phyloP scores from a whole-genome alignment of 2,113 vertebrate genomes.

The Pyxicephalus adspersus region DNA sequence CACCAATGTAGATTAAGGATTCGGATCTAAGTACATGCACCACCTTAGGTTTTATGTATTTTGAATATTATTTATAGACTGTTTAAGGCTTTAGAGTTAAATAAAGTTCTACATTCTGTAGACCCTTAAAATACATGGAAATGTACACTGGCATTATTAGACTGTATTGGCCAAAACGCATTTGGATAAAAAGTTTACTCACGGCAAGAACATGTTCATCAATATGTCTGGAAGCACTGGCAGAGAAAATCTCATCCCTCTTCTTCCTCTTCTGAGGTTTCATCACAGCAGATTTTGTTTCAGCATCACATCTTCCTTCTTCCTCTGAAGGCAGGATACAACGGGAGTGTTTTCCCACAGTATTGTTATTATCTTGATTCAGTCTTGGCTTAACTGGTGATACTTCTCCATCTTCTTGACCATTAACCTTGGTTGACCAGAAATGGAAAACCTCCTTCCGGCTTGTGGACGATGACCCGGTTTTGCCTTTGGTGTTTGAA shows the following conservation, averaged over 20 bases:
- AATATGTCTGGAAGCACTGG: constrained; percentile 64
- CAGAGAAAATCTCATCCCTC: constrained; percentile 71
- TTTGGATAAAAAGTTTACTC: constrained; percentile 70
- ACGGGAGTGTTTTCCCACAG: not conserved
- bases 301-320: not conserved
- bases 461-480: constrained; percentile 36
- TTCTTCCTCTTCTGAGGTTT: constrained; percentile 61
- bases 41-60: too few species aligned
- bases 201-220: constrained; percentile 67
- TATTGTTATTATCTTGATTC: not conserved
- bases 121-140: too few species aligned
- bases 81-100: too few species aligned
- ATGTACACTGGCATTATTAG: too few species aligned
- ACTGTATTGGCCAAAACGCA: too few species aligned
- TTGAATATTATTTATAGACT: too few species aligned
- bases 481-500: not conserved
- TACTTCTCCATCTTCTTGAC: not conserved
- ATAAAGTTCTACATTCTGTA: too few species aligned
- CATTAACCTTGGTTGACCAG: constrained; percentile 63
- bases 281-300: too few species aligned
- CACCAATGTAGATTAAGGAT: too few species aligned
- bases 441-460: constrained; percentile 63
- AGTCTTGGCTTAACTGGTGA: constrained; percentile 43
- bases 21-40: too few species aligned
- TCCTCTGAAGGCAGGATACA: not conserved